These are phyloP conservation scores for Arnoldichthys spilopterus DNA, from an alignment of 2,797 vertebrate species.

Conservation along the genomic window DNA sequence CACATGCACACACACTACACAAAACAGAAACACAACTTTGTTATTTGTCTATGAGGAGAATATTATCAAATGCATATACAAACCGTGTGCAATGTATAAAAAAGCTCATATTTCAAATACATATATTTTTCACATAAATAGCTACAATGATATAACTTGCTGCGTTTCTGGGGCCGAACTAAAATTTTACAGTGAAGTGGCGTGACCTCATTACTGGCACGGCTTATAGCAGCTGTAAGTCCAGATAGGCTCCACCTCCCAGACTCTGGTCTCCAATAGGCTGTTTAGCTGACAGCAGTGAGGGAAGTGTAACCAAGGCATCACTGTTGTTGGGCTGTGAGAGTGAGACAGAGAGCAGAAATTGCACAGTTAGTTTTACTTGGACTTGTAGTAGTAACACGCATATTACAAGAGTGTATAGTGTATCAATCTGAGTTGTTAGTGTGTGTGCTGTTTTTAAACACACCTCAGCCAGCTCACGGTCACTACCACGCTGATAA, in stretches of 20 bases:
- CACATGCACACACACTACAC: slow-evolving; percentile 23
- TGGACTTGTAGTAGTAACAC: no score
- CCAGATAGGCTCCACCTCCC: slow-evolving; percentile 62
- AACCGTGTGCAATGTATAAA: slow-evolving; percentile 79
- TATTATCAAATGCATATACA: slow-evolving; percentile 64
- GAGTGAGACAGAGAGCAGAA: slow-evolving; percentile 33
- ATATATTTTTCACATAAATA: slow-evolving; percentile 80
- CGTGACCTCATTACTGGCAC: slow-evolving; percentile 28
- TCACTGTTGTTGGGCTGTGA: slow-evolving; percentile 64
- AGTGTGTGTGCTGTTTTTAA: no score
- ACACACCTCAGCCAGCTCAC: no score
- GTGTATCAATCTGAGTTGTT: no score
- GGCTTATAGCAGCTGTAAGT: slow-evolving; percentile 63
- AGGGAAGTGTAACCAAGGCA: slow-evolving; percentile 71
- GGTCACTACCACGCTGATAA: no score
- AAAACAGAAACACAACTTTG: slow-evolving; percentile 33
- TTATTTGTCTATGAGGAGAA: slow-evolving; percentile 47
- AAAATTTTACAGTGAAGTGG: slow-evolving; percentile 22
- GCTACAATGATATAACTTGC: slow-evolving; percentile 50
- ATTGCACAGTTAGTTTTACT: slow-evolving; percentile 8
- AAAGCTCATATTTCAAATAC: slow-evolving; percentile 74
- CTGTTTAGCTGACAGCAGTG: slow-evolving; percentile 74
- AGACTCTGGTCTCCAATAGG: slow-evolving; percentile 60
- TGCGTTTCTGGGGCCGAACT: slow-evolving; percentile 45
- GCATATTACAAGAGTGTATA: no score